Base-by-base conservation (phyloP, 2,113 vertebrate genomes). In the Argyrosomus japonicus region DNA sequence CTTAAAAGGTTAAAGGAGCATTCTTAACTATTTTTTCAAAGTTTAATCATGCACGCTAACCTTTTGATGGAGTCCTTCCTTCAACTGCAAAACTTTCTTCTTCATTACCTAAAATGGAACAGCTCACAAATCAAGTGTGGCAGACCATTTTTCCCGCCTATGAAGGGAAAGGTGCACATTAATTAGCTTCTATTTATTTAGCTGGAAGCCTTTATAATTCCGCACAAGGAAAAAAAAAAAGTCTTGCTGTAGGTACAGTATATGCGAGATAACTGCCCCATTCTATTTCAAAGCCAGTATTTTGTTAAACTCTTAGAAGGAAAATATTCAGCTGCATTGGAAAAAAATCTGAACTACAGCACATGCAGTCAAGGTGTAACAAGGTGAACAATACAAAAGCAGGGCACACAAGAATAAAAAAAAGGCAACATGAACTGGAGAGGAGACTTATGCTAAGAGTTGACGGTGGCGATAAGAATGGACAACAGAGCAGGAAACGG, bases 131-230 rank as follows among this genome's bases (percentile, higher is more conserved):
- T 94, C 86, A 91, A 92, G 68, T 89, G 83, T 92, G 91, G 73
- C 91, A 92, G 91, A 79, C 79, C 64, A 82, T 92, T 93, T 92
- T 80, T 79, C 81, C 68, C 72, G 65, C 68, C 50, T 72, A 65
- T 82, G 83, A 93, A 89, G 85, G 85, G 61, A 88, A 92, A 86
- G 87, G 85, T 93, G 89, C 89, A 87, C 88, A 90, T 93, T 94
- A 92, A 93, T 93, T 93, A 90, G 83, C 75, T 82, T 81, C n/a
- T 94, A 89, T 94, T 94, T 93, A 85, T 92, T 92, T 93, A 95
- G 93, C 93, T 94, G 93, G 86, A 82, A 92, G 77, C 81, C 69
- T 89, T 93, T 92, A 88, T 83, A 87, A 85, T 91, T 92, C 84
- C 19, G 76, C 71, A 64, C 62, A 25, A 88, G 60, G 45, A 18